Percentiles rank a stretch among this genome's conserved stretches.
These are phyloP conservation scores for Thereva nobilitata DNA, from an alignment of 2,888 invertebrate species.

Conservation along the genomic window DNA sequence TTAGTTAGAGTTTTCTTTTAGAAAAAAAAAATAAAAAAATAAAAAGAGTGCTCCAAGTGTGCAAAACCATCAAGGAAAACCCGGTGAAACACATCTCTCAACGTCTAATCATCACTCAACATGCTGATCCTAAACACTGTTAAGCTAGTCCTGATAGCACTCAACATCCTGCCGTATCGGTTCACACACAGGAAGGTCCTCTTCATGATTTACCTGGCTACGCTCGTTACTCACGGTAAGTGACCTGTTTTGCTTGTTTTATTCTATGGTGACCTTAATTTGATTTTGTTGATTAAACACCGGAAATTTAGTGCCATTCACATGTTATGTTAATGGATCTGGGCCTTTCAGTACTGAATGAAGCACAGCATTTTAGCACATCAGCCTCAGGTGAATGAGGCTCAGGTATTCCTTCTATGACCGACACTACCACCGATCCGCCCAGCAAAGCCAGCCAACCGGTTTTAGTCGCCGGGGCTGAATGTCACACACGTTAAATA, in stretches of 20 bases:
- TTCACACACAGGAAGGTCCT: constrained; percentile 58
- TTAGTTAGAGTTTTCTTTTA: constrained; percentile 1
- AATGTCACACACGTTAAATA: too few species aligned
- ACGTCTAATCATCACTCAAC: constrained; percentile 40
- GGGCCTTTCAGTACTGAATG: constrained; percentile 15
- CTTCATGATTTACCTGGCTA: constrained; percentile 58
- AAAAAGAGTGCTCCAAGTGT: too few species aligned
- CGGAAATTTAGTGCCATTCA: constrained; percentile 38
- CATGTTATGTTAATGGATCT: constrained; percentile 35
- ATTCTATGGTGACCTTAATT: constrained; percentile 38
- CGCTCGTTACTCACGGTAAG: constrained; percentile 59
- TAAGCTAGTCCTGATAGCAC: constrained; percentile 57
- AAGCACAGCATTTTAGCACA: constrained; percentile 16
- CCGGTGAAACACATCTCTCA: too few species aligned
- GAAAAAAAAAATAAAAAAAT: constrained; percentile 2
- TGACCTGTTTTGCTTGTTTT: constrained; percentile 39
- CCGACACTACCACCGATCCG: too few species aligned
- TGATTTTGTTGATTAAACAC: constrained; percentile 41
- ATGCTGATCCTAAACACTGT: constrained; percentile 58
- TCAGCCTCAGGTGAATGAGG: background rate
- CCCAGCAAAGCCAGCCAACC: too few species aligned
- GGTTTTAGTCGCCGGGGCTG: too few species aligned
- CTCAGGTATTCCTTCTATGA: too few species aligned
- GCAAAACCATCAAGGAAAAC: too few species aligned
- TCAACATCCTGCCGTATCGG: constrained; percentile 58